phyloP scores from a whole-genome alignment of 2,888 invertebrate genomes.

The Pharmacophagus antenor region DNA sequence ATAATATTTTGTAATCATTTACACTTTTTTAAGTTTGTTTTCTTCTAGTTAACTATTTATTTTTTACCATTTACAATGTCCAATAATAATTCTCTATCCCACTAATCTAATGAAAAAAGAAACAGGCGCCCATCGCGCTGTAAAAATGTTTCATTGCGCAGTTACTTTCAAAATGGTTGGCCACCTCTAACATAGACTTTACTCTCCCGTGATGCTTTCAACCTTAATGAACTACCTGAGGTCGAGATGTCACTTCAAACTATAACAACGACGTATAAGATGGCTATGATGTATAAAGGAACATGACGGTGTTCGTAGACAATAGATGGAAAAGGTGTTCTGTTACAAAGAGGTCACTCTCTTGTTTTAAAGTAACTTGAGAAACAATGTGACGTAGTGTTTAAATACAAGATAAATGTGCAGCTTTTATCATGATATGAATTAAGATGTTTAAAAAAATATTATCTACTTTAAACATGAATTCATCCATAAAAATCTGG shows the following conservation, averaged over 20 bases:
- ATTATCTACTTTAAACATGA: too few relatives aligned
- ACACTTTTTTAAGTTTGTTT: too few relatives aligned
- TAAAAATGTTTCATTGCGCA: too few relatives aligned
- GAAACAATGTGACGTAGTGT: slow-evolving; percentile 1
- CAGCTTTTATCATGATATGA: not conserved
- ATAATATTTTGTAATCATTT: too few relatives aligned
- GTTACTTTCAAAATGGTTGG: too few relatives aligned
- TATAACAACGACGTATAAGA: slow-evolving; percentile 12
- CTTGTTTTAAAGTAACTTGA: slow-evolving; percentile 15
- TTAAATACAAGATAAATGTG: not conserved
- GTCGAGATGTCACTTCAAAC: not conserved
- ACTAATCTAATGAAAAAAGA: too few relatives aligned
- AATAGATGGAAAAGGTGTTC: slow-evolving; percentile 31
- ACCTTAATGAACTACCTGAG: not conserved
- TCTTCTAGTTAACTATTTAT: too few relatives aligned
- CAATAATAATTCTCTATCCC: too few relatives aligned
- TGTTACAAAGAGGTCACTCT: slow-evolving; percentile 29
- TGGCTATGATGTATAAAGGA: slow-evolving; percentile 23
- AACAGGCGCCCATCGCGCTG: too few relatives aligned
- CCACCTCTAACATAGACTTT: too few relatives aligned
- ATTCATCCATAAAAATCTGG: too few relatives aligned
- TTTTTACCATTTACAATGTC: too few relatives aligned
- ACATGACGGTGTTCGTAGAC: slow-evolving; percentile 29
- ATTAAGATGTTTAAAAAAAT: not conserved
- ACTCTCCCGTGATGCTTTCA: not conserved